Evolutionary conservation across 2,888 invertebrate species (phyloP), one percentile per base, ranked within the genome.

Genomic region (Hypomecis punctinalis): DNA sequence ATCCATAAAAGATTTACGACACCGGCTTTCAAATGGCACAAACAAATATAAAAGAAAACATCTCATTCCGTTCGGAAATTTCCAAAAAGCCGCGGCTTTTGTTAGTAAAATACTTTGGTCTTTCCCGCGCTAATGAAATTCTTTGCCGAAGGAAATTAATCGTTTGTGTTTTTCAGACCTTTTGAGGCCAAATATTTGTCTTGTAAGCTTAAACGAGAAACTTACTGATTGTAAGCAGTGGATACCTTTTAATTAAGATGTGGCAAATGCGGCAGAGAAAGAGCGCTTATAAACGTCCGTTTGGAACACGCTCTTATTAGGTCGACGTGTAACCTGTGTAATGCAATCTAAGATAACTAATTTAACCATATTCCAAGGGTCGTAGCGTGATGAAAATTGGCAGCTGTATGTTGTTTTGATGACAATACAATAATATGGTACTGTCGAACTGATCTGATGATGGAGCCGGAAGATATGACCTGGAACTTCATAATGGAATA

Each of bases 71-170:
- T 63, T 70, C 45, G 56, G 48, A 64, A 71, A 68, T 63, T 63
- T 63, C 56, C 37, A 51, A 62, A 23, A 58, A 35, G 49, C 43
- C 55, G 43, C 52, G 58, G 58, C 65, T 68, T 74, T 74, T 73
- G 69, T 69, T 67, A 70, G 66, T 61, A 61, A 64, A 73, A 73
- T 63, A 55, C 67, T 69, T 72, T 69, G 59, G 66, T 58, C 63
- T 61, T 59, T 53, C 62, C 47, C 56, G 63, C 54, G 51, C 54
- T 77, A 79, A 79, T 79, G 76, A 79, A 78, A 79, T 79, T 79
- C 79, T 69, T 72, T 51, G 66, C 61, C 66, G 69, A 73, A 75
- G 76, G 71, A 80, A 77, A 78, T 77, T 72, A 76, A 75, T 77
- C 68, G 72, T 60, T 62, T 51, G 49, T 47, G 54, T 47, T 68